phyloP scores from a whole-genome alignment of 2,797 vertebrate species.

The Malacoctenus gilli region DNA sequence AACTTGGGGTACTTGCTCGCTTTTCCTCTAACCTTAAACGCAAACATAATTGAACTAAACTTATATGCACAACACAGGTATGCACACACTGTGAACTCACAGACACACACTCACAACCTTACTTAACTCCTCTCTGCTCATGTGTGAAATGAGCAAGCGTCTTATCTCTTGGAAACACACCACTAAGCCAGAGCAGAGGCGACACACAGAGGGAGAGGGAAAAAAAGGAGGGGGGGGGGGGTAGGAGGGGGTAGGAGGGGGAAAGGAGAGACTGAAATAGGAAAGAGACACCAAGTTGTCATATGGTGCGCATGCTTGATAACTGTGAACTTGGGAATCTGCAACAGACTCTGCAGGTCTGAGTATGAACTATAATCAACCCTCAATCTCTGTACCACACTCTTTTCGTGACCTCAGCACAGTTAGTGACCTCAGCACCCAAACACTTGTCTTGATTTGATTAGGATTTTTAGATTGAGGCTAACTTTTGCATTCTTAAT shows the following conservation, averaged over 20 bases:
- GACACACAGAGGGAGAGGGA: constrained; percentile 59
- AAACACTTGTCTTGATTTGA: too few relatives aligned
- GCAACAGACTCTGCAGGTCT: too few relatives aligned
- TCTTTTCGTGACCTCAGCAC: too few relatives aligned
- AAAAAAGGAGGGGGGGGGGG: constrained; percentile 34
- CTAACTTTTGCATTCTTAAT: too few relatives aligned
- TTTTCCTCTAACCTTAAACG: constrained; percentile 61
- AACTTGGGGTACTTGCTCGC: constrained; percentile 59
- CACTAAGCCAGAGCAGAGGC: constrained; percentile 84
- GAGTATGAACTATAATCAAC: too few relatives aligned
- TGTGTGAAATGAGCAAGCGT: constrained; percentile 86
- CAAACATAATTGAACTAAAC: constrained; percentile 48
- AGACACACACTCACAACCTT: constrained; percentile 44
- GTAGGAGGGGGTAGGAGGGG: not conserved
- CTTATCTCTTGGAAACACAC: constrained; percentile 87
- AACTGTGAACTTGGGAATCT: too few relatives aligned
- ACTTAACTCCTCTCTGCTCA: constrained; percentile 80
- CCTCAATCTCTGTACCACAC: too few relatives aligned
- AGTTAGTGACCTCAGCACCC: too few relatives aligned
- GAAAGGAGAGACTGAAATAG: too few relatives aligned
- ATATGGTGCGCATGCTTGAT: too few relatives aligned
- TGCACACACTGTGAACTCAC: constrained; percentile 37
- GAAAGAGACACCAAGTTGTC: too few relatives aligned
- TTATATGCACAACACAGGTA: constrained; percentile 16
- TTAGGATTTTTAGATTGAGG: too few relatives aligned